phyloP scores from a whole-genome alignment of 2,888 invertebrate species.

The Leucania comma region DNA sequence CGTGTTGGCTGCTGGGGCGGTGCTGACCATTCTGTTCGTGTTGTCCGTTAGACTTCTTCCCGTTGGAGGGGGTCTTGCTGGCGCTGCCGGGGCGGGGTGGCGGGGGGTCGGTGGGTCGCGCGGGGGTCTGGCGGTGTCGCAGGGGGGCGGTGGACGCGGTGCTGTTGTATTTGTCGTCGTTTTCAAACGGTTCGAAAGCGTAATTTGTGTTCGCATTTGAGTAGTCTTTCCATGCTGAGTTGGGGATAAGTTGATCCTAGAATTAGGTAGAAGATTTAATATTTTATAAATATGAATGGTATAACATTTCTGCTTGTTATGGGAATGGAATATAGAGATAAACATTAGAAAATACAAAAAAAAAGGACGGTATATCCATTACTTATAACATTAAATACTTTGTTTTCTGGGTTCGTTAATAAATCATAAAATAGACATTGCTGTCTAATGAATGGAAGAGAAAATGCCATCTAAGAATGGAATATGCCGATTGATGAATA shows the following conservation, averaged over 20 bases:
- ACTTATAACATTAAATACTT: too few species aligned
- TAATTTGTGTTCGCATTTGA: slow-evolving; percentile 96
- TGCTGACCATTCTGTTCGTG: slow-evolving; percentile 37
- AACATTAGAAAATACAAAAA: too few species aligned
- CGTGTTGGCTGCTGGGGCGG: slow-evolving; percentile 28
- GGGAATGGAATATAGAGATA: not conserved
- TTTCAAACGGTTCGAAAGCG: slow-evolving; percentile 97
- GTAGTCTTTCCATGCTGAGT: slow-evolving; percentile 97
- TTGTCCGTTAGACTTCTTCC: slow-evolving; percentile 6
- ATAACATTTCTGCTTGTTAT: not conserved
- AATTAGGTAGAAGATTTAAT: not conserved
- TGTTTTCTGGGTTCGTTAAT: not conserved
- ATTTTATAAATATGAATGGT: too few species aligned
- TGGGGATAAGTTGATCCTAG: slow-evolving; percentile 95
- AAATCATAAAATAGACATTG: too few species aligned
- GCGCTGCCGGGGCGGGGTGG: slow-evolving; percentile 66
- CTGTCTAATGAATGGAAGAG: too few species aligned
- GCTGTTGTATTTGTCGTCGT: slow-evolving; percentile 93
- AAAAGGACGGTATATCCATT: too few species aligned
- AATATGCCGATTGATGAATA: too few species aligned
- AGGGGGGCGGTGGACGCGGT: slow-evolving; percentile 76
- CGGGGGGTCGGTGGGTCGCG: slow-evolving; percentile 74
- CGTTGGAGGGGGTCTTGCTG: slow-evolving; percentile 55
- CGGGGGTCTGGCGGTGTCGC: slow-evolving; percentile 54
- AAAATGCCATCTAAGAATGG: too few species aligned